Percentiles rank a stretch among this genome's conserved stretches.
Conservation (phyloP, 2,113 vertebrate species). For the Coptodon bakossiorum region DNA sequence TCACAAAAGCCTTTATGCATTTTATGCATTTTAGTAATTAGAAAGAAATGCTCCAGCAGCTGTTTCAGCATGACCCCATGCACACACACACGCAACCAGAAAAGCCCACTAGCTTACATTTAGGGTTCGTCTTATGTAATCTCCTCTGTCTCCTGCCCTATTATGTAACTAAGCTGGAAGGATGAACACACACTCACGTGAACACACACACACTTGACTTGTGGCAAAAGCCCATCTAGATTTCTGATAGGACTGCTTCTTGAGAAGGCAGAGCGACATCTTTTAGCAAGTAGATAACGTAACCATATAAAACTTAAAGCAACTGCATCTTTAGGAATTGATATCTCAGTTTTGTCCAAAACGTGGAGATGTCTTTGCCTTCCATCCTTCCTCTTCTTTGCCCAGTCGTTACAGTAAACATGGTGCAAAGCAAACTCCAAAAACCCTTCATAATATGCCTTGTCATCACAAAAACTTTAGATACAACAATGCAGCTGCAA, state of each 20-base stretch:
- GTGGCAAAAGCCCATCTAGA: neutral
- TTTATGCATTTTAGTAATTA: conserved; percentile 15
- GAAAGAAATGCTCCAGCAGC: conserved; percentile 16
- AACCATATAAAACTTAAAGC: neutral
- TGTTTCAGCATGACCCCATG: conserved; percentile 26
- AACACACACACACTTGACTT: neutral
- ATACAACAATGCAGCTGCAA: neutral
- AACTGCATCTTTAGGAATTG: neutral
- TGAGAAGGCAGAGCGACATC: neutral
- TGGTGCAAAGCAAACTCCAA: neutral
- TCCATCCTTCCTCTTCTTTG: neutral
- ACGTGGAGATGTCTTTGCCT: neutral
- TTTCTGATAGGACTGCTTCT: neutral
- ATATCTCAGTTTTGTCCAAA: neutral
- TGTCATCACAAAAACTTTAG: neutral
- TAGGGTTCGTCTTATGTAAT: conserved; percentile 33
- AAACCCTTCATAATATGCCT: neutral
- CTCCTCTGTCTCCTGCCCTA: neutral
- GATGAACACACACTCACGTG: neutral
- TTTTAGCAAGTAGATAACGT: neutral
- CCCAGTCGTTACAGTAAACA: too few relatives aligned
- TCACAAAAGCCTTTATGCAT: neutral
- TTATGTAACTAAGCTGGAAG: conserved; percentile 33
- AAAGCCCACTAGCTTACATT: neutral
- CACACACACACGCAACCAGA: neutral